Evolutionary conservation across 2,113 vertebrate genomes (phyloP).

Genomic region (Brachyhypopomus occidentalis): DNA sequence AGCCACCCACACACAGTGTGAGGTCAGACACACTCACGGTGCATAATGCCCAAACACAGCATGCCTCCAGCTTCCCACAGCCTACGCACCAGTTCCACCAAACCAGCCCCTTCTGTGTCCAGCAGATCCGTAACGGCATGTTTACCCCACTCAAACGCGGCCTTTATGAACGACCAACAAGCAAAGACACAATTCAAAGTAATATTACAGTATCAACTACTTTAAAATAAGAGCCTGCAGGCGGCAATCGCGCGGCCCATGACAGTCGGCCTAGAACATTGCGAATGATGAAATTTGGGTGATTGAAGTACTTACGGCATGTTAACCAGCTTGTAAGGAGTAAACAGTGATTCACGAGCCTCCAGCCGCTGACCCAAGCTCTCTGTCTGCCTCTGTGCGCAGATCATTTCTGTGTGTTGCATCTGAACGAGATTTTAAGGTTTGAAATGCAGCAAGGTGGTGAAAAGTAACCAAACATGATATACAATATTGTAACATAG

Average conservation of each 20-base stretch:
- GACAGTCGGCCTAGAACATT: too few relatives aligned
- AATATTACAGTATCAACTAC: not conserved
- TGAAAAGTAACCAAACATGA: too few relatives aligned
- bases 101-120: not conserved
- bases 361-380: too few relatives aligned
- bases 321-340: too few relatives aligned
- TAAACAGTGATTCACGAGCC: too few relatives aligned
- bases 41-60: conserved; percentile 23
- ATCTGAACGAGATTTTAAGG: too few relatives aligned
- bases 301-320: not conserved
- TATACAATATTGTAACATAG: too few relatives aligned
- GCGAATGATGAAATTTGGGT: not conserved
- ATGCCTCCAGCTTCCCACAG: conserved; percentile 8
- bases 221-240: not conserved
- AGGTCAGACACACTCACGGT: conserved; percentile 20
- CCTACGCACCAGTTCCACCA: conserved; percentile 1
- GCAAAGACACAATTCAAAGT: not conserved
- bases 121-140: conserved; percentile 18
- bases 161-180: too few relatives aligned
- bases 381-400: too few relatives aligned
- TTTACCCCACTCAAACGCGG: not conserved
- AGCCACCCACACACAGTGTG: conserved; percentile 18
- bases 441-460: too few relatives aligned
- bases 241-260: too few relatives aligned
- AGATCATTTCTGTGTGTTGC: too few relatives aligned